Evolutionary conservation across 2,113 vertebrate species (phyloP), one percentile per base, ranked within the genome.

Genomic region (Meleagris gallopavo): DNA sequence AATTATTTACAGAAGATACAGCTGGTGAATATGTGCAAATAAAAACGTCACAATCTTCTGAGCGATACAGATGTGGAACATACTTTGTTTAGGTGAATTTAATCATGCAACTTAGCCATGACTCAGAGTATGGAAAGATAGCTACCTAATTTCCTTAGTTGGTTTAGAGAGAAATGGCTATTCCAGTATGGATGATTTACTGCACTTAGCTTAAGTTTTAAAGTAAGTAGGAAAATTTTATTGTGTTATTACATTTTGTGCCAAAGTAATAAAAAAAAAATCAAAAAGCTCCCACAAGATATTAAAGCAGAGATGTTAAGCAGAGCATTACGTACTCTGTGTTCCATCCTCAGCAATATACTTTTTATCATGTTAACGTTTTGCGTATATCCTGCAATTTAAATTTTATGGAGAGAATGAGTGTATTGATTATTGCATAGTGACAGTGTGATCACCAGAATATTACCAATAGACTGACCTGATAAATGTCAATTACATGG

Each of bases 251-350:
- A 70, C 54, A 62, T 80, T 89, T 89, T 70, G 24, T 74, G n/a
- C 54, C 60, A 93, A 60, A 61, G 45, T 77, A 62, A 88, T 85
- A 92, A 93, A 70, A 86, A 70, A 86, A 88, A 82, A 70, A 82
- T 19, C 6, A 79, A 92, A 89, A 96, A 66, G 41, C 67, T 85
- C 60, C 2, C 0, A 1, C 54, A 85, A 76, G 45, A 8, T 86
- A 77, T 93, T 75, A 80, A 77, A 86, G 79, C 64, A 81, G 38
- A 72, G 32, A 60, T 74, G 64, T 94, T 95, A 86, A 95, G 30
- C 38, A 74, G 82, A 94, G 75, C 91, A 74, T 95, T 91, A 8
- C 75, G 74, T 89, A 91, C 13, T 55, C 60, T 20, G 2, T 71
- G 21, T 48, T 20, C 50, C 41, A 60, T 88, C 69, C 75, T 62